These are phyloP conservation scores for Rhyacophila brunnea DNA, from an alignment of 1,140 invertebrate genomes.

Conservation along the genomic window DNA sequence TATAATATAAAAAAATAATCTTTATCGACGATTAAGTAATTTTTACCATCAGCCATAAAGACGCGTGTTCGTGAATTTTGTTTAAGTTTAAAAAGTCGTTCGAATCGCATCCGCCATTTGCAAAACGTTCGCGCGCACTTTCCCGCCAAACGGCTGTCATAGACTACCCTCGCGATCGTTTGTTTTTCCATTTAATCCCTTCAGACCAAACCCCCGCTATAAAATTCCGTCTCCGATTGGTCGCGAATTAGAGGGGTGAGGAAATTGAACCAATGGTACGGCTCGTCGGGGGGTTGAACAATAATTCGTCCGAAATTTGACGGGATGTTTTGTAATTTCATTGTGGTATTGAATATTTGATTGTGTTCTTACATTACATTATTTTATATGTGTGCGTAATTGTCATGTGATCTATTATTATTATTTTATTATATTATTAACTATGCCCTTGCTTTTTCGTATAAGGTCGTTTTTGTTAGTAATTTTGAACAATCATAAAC, in stretches of 20 bases:
- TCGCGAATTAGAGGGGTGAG: conserved; percentile 42
- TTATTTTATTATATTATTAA: too few relatives aligned
- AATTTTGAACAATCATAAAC: too few relatives aligned
- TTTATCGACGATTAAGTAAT: too few relatives aligned
- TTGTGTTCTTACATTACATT: background rate
- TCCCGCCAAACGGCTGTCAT: conserved; percentile 4
- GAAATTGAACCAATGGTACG: conserved; percentile 44
- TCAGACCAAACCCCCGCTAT: conserved; percentile 46
- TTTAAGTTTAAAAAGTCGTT: background rate
- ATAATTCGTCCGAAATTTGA: conserved; percentile 14
- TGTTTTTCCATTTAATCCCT: conserved; percentile 38
- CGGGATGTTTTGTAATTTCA: background rate
- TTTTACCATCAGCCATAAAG: too few relatives aligned
- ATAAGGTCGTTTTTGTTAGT: too few relatives aligned
- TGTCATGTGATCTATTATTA: too few relatives aligned
- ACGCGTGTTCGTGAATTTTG: too few relatives aligned
- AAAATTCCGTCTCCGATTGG: conserved; percentile 44
- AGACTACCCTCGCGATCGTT: conserved; percentile 16
- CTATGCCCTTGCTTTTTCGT: too few relatives aligned
- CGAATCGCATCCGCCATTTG: background rate
- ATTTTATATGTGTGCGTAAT: background rate
- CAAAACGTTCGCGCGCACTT: background rate
- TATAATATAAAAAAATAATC: too few relatives aligned
- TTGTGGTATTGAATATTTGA: background rate
- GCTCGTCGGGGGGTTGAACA: conserved; percentile 38